Evolutionary conservation across 2,888 invertebrate species (phyloP).

Genomic region (Eilema griseolum): DNA sequence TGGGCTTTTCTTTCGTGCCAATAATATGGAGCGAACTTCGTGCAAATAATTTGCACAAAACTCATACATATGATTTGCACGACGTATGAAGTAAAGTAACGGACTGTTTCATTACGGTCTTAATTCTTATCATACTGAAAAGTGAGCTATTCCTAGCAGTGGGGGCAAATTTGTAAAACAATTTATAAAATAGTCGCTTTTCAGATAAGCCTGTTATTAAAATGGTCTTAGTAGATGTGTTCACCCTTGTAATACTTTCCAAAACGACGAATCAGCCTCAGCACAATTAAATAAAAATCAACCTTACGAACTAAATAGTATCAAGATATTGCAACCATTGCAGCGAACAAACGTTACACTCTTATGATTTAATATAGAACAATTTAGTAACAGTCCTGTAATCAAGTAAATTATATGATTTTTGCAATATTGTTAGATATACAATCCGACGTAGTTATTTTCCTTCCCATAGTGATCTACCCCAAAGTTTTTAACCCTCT

Average conservation of each 20-base stretch:
- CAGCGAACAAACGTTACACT: slow-evolving; percentile 22
- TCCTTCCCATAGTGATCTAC: not conserved
- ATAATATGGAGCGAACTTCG: too few relatives aligned
- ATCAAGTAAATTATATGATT: slow-evolving; percentile 28
- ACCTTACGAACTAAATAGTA: slow-evolving; percentile 40
- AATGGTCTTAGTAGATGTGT: slow-evolving; percentile 4
- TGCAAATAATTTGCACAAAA: too few relatives aligned
- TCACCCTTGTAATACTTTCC: slow-evolving; percentile 17
- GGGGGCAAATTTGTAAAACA: too few relatives aligned
- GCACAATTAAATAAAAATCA: slow-evolving; percentile 42
- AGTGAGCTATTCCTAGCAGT: too few relatives aligned
- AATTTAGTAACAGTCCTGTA: slow-evolving; percentile 40
- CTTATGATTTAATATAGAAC: slow-evolving; percentile 25
- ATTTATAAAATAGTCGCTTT: not conserved
- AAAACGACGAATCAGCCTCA: slow-evolving; percentile 17
- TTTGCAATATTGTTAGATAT: slow-evolving; percentile 36
- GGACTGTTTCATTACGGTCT: too few relatives aligned
- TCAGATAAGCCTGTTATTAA: not conserved
- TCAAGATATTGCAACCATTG: slow-evolving; percentile 28
- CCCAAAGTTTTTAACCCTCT: not conserved
- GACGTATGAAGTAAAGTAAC: too few relatives aligned
- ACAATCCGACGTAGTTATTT: not conserved
- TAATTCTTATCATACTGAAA: not conserved
- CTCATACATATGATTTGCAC: too few relatives aligned
- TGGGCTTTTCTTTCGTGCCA: too few relatives aligned